Evolutionary conservation across 1,140 invertebrate genomes (phyloP), one percentile per base, ranked within the genome.

Genomic region (Leptinotarsa undecemlineata): DNA sequence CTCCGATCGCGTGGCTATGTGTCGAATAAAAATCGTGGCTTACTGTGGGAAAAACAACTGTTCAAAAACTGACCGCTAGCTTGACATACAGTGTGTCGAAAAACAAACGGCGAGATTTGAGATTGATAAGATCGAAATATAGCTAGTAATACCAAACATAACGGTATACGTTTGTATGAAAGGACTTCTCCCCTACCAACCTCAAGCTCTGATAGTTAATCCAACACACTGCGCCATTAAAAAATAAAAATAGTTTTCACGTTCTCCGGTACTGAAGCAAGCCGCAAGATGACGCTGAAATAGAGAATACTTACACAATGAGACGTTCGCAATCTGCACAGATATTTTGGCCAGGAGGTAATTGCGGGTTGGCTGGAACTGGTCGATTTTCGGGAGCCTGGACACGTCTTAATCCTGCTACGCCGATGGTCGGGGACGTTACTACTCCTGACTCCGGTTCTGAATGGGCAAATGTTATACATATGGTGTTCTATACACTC

Each of bases 311-410:
- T 95, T 94, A 96, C 94, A 95, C 94, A 87, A 97, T 96, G 82
- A 96, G 90, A 84, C 95, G 91, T 86, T 96, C 95, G 88, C 95
- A 97, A 81, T 96, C 95, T 74, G 93, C 92, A 87, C 95, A 97
- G 86, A 96, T 93, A 86, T 96, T 96, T 87, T 95, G 94, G 84
- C 94, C 93, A 75, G 93, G 91, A 79, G 92, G 91, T 74, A 95
- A 87, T 83, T 90, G 90, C 78, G 90, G 89, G 81, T 91, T 90
- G 72, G 87, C 81, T 67, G 85, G 86, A 21, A 83, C 84, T 68
- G 87, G 81, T 82, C 88, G 89, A 80, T 85, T 87, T 81, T 88
- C 85, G 74, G 94, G 92, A 72, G 92, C 91, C 68, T 86, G 82
- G 74, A 94, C 92, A 84, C 92, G 91, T 76, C 92, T 90, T 76